phyloP scores from a whole-genome alignment of 64 coral and sea anemone genomes.

The Platygyra sinensis region DNA sequence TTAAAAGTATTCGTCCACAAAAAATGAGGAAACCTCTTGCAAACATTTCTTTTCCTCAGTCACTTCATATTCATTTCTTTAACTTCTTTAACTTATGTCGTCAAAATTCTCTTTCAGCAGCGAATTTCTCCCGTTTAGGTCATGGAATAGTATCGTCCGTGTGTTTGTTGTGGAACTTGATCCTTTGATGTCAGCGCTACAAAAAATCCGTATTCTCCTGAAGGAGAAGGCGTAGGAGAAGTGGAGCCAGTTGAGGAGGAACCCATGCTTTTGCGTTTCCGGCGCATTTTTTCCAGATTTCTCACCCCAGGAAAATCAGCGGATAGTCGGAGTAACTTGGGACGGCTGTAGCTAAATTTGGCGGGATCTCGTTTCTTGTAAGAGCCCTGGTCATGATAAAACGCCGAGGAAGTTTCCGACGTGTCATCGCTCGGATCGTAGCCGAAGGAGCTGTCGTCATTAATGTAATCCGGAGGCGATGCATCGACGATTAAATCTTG shows the following conservation, averaged over 20 bases:
- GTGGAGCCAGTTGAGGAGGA: constrained; percentile 61
- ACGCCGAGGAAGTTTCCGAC: constrained; percentile 84
- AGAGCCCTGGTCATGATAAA: constrained; percentile 17
- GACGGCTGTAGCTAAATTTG: constrained; percentile 69
- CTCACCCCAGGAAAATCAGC: constrained; percentile 81
- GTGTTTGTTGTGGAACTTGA: neutral
- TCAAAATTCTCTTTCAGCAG: neutral
- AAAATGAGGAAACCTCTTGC: too few relatives aligned
- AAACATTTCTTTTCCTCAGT: neutral
- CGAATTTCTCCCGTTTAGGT: neutral
- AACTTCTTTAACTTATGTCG: neutral
- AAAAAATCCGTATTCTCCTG: constrained; percentile 73
- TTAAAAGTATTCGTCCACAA: too few relatives aligned
- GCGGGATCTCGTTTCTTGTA: constrained; percentile 18
- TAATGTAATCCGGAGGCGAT: constrained; percentile 52
- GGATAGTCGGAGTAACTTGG: constrained; percentile 70
- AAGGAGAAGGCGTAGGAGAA: constrained; percentile 50
- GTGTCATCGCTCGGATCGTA: constrained; percentile 93
- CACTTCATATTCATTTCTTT: neutral
- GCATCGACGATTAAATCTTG: constrained; percentile 54
- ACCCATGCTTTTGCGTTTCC: constrained; percentile 89
- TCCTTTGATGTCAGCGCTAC: constrained; percentile 79
- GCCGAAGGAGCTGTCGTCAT: constrained; percentile 82
- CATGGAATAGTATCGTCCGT: constrained; percentile 36
- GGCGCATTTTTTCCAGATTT: constrained; percentile 89